These are phyloP conservation scores for Sorex fumeus DNA, from an alignment of 2,113 vertebrate genomes.

Conservation along the genomic window DNA sequence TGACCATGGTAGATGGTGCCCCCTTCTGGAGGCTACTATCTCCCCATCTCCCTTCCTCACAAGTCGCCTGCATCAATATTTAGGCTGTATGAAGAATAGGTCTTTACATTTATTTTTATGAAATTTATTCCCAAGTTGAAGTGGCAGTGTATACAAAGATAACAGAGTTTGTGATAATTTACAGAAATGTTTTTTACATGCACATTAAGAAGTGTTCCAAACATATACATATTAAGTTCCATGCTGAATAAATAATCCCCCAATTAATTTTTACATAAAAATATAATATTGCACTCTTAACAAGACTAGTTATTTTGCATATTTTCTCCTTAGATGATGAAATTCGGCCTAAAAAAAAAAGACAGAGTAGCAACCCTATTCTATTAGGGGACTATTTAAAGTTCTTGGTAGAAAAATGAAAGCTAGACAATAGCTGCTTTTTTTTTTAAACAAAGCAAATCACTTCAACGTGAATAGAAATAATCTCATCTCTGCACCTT, in stretches of 20 bases:
- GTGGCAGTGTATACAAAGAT: constrained; percentile 85
- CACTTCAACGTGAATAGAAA: constrained; percentile 83
- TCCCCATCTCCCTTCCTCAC: no score
- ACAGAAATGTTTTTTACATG: constrained; percentile 84
- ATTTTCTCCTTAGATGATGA: constrained; percentile 84
- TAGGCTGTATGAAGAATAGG: not conserved
- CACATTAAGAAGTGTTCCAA: constrained; percentile 82
- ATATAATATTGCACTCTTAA: constrained; percentile 91
- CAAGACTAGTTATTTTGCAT: constrained; percentile 87
- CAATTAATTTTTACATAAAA: constrained; percentile 89
- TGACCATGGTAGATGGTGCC: no score
- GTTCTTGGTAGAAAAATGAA: constrained; percentile 80
- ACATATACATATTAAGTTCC: constrained; percentile 82
- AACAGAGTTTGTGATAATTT: constrained; percentile 79
- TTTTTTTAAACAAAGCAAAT: constrained; percentile 81
- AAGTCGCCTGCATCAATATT: no score
- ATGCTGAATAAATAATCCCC: constrained; percentile 90
- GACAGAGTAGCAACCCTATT: constrained; percentile 83
- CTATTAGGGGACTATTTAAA: constrained; percentile 73
- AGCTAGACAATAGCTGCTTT: constrained; percentile 69
- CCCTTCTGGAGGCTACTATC: no score
- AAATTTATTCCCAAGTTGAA: constrained; percentile 87
- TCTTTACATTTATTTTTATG: constrained; percentile 66
- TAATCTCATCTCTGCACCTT: constrained; percentile 69
- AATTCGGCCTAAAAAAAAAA: constrained; percentile 86